Evolutionary conservation across 1,140 invertebrate genomes (phyloP), one percentile per base, ranked within the genome.

Genomic region (Camponotus vicinus): DNA sequence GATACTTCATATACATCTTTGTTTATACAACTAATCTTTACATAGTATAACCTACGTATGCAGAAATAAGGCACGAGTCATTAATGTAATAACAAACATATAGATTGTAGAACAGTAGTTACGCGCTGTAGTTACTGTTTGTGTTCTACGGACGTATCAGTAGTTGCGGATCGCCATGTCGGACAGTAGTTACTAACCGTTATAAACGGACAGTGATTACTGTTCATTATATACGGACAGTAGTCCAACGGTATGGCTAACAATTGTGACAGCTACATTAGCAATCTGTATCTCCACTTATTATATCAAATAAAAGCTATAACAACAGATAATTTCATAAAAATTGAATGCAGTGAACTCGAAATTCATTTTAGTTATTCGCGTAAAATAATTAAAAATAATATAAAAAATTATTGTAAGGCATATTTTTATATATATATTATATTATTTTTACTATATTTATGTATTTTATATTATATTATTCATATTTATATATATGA

Each of bases 111-210:
- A 59, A 52, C 21, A 40, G 37, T 32, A 71, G 78, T 73, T 82
- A 61, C 42, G 18, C 79, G 52, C 52, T 27, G 79, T 32, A 80
- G 79, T 71, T 80, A 69, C 63, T 73, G 79, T 82, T 82, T 82
- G 79, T 59, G 61, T 73, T 82, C 67, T 61, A 57, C 37, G 40
- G 37, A 61, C 67, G 11, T 82, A 82, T 82, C 67, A 82, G 79
- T 73, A 82, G 79, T 82, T 45, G 67, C 66, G 37, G 21, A 82
- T 73, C 40, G 55, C 67, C 42, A 76, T 70, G 82, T 21, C 18
- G 66, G 71, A 59, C 84, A 63, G 71, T 86, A 89, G 88, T 86
- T 89, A 89, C 87, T 89, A 88, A 89, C 88, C 77, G 77, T 89
- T 89, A 89, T 86, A 64, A 75, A 83, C 88, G 63, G 84, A 59